Evolutionary conservation across 2,113 vertebrate genomes (phyloP).

Genomic region (Rhinoderma darwinii): DNA sequence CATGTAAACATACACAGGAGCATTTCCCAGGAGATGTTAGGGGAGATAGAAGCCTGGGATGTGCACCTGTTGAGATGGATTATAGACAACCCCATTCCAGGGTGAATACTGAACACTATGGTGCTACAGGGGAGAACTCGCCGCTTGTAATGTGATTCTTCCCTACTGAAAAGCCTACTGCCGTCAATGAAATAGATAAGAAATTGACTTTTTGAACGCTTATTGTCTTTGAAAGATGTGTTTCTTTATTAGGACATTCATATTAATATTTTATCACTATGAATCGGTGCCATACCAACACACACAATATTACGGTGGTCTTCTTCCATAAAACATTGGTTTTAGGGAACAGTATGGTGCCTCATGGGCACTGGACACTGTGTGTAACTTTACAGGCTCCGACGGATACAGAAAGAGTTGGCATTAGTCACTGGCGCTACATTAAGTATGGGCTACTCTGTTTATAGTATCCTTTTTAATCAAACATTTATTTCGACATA

Average conservation of each 20-base stretch:
- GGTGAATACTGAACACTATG: background rate
- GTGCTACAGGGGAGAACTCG: background rate
- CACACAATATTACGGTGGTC: too few relatives aligned
- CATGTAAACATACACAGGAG: conserved; percentile 57
- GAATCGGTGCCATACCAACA: too few relatives aligned
- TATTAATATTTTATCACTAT: too few relatives aligned
- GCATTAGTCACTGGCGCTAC: background rate
- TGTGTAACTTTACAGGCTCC: too few relatives aligned
- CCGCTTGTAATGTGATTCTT: conserved; percentile 16
- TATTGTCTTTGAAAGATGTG: background rate
- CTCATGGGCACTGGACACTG: too few relatives aligned
- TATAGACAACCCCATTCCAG: background rate
- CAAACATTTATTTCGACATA: background rate
- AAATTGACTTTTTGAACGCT: background rate
- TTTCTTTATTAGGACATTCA: too few relatives aligned
- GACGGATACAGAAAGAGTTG: too few relatives aligned
- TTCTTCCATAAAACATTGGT: too few relatives aligned
- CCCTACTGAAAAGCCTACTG: background rate
- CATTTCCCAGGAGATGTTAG: conserved; percentile 59
- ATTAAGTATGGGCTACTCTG: background rate
- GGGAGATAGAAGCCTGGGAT: conserved; percentile 51
- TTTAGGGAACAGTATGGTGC: background rate
- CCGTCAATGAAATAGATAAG: background rate
- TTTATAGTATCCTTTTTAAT: background rate
- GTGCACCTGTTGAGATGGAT: conserved; percentile 60